A percentile compares a stretch with the other conserved stretches of the same genome.
phyloP scores from a whole-genome alignment of 23 tunicate genomes.

The Oikopleura vanhoeffeni region DNA sequence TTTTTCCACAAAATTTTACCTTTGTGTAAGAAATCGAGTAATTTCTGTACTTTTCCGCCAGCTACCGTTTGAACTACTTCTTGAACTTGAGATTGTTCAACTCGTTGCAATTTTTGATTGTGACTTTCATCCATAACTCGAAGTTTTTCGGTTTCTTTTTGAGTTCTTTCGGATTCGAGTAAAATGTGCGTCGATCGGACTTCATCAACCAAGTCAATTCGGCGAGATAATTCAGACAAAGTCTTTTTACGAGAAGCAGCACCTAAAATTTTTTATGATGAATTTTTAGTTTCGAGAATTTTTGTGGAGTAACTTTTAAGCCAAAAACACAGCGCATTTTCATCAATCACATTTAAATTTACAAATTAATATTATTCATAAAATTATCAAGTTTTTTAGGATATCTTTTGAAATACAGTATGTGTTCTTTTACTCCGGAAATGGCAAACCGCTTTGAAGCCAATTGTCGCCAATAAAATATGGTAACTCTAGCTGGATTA shows the following conservation, averaged over 20 bases:
- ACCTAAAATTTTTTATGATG: no score
- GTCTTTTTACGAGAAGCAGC: constrained; percentile 68
- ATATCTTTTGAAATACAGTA: no score
- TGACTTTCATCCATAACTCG: constrained; percentile 24
- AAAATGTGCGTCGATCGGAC: constrained; percentile 74
- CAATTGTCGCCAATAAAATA: no score
- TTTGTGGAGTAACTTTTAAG: no score
- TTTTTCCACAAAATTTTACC: constrained; percentile 18
- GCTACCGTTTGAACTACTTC: constrained; percentile 17
- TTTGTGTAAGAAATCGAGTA: constrained; percentile 63
- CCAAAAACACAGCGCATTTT: no score
- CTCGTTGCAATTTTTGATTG: background rate
- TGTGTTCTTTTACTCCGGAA: no score
- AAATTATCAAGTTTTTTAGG: no score
- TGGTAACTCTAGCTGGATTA: no score
- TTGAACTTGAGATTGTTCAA: constrained; percentile 24
- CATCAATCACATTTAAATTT: no score
- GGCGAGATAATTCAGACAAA: constrained; percentile 67
- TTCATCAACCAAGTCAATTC: constrained; percentile 58
- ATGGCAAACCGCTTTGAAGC: no score
- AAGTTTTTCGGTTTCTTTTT: constrained; percentile 49
- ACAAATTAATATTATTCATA: no score
- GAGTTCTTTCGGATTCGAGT: constrained; percentile 46
- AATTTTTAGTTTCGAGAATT: no score
- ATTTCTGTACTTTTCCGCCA: background rate